Conservation (phyloP, 2,888 invertebrate species). For the Saturnia japonica region DNA sequence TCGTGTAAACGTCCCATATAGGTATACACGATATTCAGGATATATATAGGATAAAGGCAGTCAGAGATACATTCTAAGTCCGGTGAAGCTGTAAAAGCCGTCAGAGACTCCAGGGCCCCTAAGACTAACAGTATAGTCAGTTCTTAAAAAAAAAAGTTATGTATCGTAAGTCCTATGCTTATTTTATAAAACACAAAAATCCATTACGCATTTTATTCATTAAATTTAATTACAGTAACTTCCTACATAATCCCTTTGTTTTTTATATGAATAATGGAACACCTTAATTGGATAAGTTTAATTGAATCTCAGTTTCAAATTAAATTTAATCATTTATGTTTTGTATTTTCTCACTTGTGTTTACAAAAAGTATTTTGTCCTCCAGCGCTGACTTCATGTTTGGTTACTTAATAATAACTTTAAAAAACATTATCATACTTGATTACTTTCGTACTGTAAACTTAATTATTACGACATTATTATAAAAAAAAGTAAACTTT, state of each 20-base stretch:
- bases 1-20: too few species aligned
- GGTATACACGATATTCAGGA: too few species aligned
- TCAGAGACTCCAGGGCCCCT: too few species aligned
- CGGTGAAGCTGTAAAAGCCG: too few species aligned
- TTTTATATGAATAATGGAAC: background rate
- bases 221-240: background rate
- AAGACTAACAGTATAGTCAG: too few species aligned
- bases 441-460: background rate
- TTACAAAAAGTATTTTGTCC: background rate
- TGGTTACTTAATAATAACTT: background rate
- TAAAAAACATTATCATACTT: background rate
- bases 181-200: background rate
- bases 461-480: too few species aligned
- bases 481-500: background rate
- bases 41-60: too few species aligned
- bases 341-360: background rate
- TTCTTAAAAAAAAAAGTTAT: too few species aligned
- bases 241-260: slow-evolving; percentile 1
- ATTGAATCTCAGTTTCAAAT: background rate
- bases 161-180: too few species aligned
- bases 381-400: background rate
- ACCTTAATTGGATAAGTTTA: background rate
- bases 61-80: too few species aligned
- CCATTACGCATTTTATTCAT: background rate
- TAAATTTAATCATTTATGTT: background rate